Evolutionary conservation across 2,113 vertebrate species (phyloP), one percentile per base, ranked within the genome.

Genomic region (Callithrix jacchus): DNA sequence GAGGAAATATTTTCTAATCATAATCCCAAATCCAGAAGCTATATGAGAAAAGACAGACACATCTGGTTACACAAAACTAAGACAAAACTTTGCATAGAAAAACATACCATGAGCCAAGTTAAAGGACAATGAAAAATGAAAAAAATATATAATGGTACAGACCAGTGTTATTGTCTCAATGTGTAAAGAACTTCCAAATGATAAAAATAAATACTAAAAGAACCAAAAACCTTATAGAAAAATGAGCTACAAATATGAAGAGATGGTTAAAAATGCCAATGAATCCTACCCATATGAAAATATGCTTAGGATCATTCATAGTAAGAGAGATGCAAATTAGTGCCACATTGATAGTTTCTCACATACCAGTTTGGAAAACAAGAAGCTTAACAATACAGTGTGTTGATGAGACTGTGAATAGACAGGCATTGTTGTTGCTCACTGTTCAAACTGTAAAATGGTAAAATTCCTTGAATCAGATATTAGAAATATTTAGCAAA

Each of bases 341-440:
- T 93, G 54, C 56, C 45, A 56, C 54, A 94, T 16, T 52, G 21
- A 91, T 64, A 82, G 49, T 86, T 97, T 82, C 84, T 97, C 58
- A 95, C 6, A 23, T 82, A 86, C 92, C 84, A 92, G 35, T 86
- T 77, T 83, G 52, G 30, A 94, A 95, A 95, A 93, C 40, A 35
- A 89, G 47, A 95, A 83, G 66, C 89, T 96, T 86, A 80, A 64
- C 80, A 84, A 66, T 30, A 58, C 35, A 82, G 8, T 42, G 8
- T 80, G n/a, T 40, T 74, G 74, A 40, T 61, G n/a, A 68, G 40
- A 87, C n/a, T 89, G 58, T 81, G 61, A 87, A 66, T 77, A 83
- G 93, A 83, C 4, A 86, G 32, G 21, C n/a, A 84, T 16, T 74
- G 27, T 30, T 21, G 30, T 74, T 87, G 40, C 12, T 92, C 52